A percentile compares a stretch with the other conserved stretches of the same genome.
Evolutionary conservation across 2,113 vertebrate genomes (phyloP).

Genomic region (Rhizomys pruinosus): DNA sequence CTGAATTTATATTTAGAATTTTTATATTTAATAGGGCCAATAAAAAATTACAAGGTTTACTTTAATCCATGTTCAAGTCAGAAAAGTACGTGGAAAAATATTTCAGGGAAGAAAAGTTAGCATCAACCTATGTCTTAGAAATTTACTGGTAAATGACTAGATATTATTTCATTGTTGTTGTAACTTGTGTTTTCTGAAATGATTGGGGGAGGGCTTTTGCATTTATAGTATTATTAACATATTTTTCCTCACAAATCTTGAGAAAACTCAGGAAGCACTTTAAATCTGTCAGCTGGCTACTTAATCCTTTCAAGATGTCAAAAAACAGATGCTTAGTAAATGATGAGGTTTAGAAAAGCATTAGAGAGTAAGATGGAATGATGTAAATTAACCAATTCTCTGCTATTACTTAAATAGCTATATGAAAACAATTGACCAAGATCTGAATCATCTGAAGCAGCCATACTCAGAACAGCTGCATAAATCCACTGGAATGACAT

Average conservation of each 20-base stretch:
- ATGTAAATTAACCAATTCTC: conserved; percentile 19
- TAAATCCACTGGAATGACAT: conserved; percentile 2
- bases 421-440: not conserved
- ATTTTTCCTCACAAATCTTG: not conserved
- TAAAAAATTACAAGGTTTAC: not conserved
- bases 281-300: not conserved
- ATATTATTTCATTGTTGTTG: not conserved
- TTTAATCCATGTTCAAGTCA: not conserved
- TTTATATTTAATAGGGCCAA: not conserved
- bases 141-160: not conserved
- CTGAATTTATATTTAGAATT: not conserved
- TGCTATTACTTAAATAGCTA: conserved; percentile 34
- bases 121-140: not conserved
- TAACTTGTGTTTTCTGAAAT: not conserved
- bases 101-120: not conserved
- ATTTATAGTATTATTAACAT: not conserved
- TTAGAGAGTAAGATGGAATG: conserved; percentile 5
- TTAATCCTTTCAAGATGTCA: conserved; percentile 44
- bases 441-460: conserved; percentile 33
- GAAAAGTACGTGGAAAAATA: not conserved
- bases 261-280: not conserved
- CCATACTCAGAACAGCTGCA: not conserved
- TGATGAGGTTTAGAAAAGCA: conserved; percentile 18
- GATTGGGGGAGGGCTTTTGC: not conserved
- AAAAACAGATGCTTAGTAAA: conserved; percentile 30